Conservation (phyloP, 1,140 invertebrate genomes). For the Heliconius melpomene region DNA sequence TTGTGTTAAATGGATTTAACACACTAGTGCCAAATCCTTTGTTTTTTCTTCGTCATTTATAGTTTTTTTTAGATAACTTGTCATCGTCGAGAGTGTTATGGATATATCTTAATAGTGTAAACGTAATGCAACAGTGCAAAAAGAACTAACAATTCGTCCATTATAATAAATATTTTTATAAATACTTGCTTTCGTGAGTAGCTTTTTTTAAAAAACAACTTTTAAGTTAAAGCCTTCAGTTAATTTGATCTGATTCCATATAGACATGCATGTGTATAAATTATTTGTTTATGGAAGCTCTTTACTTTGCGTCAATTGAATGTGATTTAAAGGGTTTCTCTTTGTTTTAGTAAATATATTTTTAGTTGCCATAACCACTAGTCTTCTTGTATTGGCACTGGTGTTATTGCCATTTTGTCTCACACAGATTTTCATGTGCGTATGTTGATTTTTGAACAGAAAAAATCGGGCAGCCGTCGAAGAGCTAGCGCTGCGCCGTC, state of each 20-base stretch:
- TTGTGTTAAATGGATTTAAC: constrained; percentile 45
- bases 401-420: constrained; percentile 58
- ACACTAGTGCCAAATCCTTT: constrained; percentile 69
- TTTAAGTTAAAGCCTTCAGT: constrained; percentile 58
- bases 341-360: constrained; percentile 56
- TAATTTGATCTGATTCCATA: constrained; percentile 60
- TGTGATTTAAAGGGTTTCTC: constrained; percentile 53
- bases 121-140: constrained; percentile 46
- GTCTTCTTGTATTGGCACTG: constrained; percentile 78
- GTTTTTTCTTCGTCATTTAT: constrained; percentile 34
- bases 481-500: constrained; percentile 73
- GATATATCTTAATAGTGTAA: constrained; percentile 59
- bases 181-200: constrained; percentile 72
- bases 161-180: constrained; percentile 52
- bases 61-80: constrained; percentile 41
- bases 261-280: constrained; percentile 71
- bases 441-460: constrained; percentile 74
- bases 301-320: constrained; percentile 39
- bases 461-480: constrained; percentile 79
- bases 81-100: constrained; percentile 76
- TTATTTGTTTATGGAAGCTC: constrained; percentile 57
- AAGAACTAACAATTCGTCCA: constrained; percentile 48
- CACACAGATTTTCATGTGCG: constrained; percentile 51
- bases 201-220: constrained; percentile 62
- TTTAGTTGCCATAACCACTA: constrained; percentile 76